Conservation (phyloP, 2,797 vertebrate genomes). For the Coendou prehensilis region DNA sequence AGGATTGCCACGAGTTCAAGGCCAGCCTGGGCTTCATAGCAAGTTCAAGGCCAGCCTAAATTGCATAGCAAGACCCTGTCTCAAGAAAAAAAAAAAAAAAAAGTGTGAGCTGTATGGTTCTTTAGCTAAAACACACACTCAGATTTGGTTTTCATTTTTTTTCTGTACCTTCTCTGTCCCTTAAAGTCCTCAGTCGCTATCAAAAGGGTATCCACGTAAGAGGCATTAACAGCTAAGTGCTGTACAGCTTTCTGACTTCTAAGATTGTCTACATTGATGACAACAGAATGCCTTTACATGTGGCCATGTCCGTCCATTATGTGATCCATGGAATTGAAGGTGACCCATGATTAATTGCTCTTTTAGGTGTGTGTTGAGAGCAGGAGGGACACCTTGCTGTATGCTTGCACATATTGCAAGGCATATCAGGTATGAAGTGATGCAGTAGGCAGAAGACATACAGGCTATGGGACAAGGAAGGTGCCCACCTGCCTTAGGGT, state of each 20-base stretch:
- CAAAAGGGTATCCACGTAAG: background rate
- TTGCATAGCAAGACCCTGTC: background rate
- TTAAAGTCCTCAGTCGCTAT: background rate
- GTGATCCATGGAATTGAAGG: background rate
- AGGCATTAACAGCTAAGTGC: background rate
- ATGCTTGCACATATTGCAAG: background rate
- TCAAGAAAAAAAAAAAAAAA: background rate
- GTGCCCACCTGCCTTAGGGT: rapidly evolving
- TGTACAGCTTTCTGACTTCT: background rate
- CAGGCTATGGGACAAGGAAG: background rate
- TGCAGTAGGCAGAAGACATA: background rate
- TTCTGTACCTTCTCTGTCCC: background rate
- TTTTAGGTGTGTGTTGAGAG: background rate
- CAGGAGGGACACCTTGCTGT: background rate
- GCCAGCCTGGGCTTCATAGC: background rate
- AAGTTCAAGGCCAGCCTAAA: background rate
- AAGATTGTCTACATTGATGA: background rate
- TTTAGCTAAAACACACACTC: background rate
- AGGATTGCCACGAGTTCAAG: background rate
- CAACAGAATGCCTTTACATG: background rate
- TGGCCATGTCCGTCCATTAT: background rate
- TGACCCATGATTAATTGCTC: background rate
- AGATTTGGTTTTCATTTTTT: background rate
- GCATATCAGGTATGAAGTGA: background rate
- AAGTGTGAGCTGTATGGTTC: background rate